These are phyloP conservation scores for Eulemur albifrons DNA, from an alignment of 2,797 vertebrate genomes.

Conservation along the genomic window DNA sequence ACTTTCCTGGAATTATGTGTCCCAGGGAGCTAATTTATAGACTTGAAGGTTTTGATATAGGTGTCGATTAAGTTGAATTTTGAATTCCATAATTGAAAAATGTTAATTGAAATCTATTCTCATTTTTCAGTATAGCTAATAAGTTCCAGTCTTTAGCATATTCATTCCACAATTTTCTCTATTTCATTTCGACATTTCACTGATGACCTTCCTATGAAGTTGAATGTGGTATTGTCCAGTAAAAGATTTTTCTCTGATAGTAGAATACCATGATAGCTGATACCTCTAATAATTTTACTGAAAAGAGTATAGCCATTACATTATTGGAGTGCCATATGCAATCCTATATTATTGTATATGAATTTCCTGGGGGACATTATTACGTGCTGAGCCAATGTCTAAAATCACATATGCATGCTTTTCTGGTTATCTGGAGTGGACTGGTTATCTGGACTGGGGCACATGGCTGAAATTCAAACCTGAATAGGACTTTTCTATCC, in stretches of 20 bases:
- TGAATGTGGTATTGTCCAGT: background rate
- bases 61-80: constrained; percentile 58
- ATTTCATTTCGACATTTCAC: constrained; percentile 22
- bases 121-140: constrained; percentile 3
- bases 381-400: background rate
- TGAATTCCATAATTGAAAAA: constrained; percentile 57
- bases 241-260: background rate
- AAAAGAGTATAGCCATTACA: background rate
- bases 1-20: constrained; percentile 52
- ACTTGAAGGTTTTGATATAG: constrained; percentile 40
- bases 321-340: background rate
- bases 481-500: background rate
- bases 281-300: background rate
- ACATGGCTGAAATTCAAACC: background rate
- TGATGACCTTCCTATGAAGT: background rate
- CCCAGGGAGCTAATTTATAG: constrained; percentile 51
- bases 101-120: constrained; percentile 56
- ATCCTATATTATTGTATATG: background rate
- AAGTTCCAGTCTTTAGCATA: constrained; percentile 5
- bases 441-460: background rate
- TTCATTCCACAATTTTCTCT: background rate
- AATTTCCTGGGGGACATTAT: background rate
- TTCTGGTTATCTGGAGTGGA: background rate
- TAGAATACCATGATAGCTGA: background rate
- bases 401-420: background rate